Percentiles rank a stretch among this genome's conserved stretches.
Evolutionary conservation across 2,797 vertebrate genomes (phyloP).

Genomic region (Bovichtus variegatus): DNA sequence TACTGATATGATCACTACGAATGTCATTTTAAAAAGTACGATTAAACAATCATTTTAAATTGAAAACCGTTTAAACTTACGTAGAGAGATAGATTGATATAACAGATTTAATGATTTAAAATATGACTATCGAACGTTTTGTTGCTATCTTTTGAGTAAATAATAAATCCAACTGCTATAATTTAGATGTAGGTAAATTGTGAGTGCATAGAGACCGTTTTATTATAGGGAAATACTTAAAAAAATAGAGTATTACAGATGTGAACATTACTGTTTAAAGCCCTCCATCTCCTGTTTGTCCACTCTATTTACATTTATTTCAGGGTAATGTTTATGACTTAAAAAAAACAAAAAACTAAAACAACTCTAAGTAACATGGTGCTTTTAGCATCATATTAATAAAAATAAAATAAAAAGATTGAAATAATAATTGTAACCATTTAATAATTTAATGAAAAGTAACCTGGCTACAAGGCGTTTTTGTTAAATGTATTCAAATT

Average conservation of each 20-base stretch:
- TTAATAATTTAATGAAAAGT: neutral
- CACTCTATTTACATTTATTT: neutral
- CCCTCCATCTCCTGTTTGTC: neutral
- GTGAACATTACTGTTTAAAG: neutral
- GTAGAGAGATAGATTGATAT: neutral
- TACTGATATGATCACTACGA: neutral
- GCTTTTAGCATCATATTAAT: neutral
- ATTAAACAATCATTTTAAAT: neutral
- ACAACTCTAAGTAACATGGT: fast-evolving
- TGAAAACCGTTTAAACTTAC: neutral
- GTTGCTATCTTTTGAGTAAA: neutral
- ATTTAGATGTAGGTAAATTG: neutral
- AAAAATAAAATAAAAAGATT: neutral
- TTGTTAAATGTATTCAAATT: neutral
- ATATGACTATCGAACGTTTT: neutral
- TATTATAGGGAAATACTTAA: neutral
- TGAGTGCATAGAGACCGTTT: neutral
- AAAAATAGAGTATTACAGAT: neutral
- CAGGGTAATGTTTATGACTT: neutral
- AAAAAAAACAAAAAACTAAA: neutral
- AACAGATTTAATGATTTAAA: neutral
- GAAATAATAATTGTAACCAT: neutral
- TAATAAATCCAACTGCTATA: neutral
- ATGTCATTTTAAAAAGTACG: neutral
- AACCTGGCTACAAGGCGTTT: neutral